Conservation (phyloP, 2,797 vertebrate species). For the Sebastes matsubarae region DNA sequence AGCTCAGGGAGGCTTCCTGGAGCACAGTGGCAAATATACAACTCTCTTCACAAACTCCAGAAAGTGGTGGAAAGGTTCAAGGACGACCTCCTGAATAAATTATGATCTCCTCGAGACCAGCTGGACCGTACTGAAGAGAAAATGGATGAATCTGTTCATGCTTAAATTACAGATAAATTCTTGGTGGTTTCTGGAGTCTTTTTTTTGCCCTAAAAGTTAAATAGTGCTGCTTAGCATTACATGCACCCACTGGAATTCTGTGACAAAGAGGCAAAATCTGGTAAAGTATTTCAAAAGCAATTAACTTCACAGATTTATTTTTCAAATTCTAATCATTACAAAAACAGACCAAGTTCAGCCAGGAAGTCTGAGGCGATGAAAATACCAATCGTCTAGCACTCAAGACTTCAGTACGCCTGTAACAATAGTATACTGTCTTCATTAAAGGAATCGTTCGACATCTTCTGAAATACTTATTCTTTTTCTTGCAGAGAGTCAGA, state of each 20-base stretch:
- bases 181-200: conserved; percentile 6
- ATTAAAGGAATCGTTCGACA: background rate
- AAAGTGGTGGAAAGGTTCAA: conserved; percentile 58
- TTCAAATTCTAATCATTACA: background rate
- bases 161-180: conserved; percentile 17
- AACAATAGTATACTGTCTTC: background rate
- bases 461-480: background rate
- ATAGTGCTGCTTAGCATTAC: background rate
- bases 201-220: background rate
- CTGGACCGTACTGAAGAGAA: conserved; percentile 57
- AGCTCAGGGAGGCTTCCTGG: conserved; percentile 37
- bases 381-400: background rate
- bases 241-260: background rate
- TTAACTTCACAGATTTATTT: background rate
- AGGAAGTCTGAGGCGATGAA: background rate
- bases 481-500: background rate
- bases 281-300: conserved; percentile 6
- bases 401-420: background rate
- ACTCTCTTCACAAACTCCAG: conserved; percentile 33
- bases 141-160: conserved; percentile 35
- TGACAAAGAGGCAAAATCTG: background rate
- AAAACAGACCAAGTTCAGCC: background rate
- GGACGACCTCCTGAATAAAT: conserved; percentile 65
- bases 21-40: conserved; percentile 61
- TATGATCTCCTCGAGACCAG: conserved; percentile 69